phyloP scores from a whole-genome alignment of 2,113 vertebrate genomes.

The human region GRCh38 chr4:5972501-5973000 shows the following conservation, averaged over 20 bases:
- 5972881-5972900: no score
- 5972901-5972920: accelerated
- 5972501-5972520: accelerated
- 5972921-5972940: no score
- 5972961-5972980: background rate
- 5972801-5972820: background rate
- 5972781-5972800: background rate
- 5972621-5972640: background rate
- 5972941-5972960: background rate
- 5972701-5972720: background rate
- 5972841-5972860: background rate
- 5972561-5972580: background rate
- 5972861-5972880: background rate
- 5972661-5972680: accelerated
- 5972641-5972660: background rate
- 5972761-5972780: accelerated
- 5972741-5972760: accelerated
- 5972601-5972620: background rate
- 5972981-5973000: background rate
- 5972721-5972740: accelerated
- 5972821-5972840: background rate
- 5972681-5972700: accelerated
- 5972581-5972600: background rate
- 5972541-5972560: no score
- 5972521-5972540: background rate